phyloP scores from a whole-genome alignment of 2,113 vertebrate species.

The Poecilia latipinna region DNA sequence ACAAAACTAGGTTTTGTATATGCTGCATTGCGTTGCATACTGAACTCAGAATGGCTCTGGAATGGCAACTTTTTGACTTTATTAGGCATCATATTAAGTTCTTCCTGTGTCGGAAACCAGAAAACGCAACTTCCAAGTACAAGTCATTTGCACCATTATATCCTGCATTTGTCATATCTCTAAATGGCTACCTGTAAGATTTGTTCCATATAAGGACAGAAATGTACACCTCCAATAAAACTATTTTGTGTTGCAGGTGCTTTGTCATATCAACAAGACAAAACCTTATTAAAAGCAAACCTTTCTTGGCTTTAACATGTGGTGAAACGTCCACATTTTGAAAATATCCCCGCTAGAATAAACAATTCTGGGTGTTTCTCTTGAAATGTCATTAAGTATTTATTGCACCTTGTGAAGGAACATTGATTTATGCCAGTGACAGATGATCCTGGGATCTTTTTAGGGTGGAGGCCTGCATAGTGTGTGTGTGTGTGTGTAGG shows the following conservation, averaged over 20 bases:
- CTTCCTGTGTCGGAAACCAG: not conserved
- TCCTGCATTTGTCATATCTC: constrained; percentile 7
- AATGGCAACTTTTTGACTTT: not conserved
- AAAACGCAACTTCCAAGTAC: not conserved
- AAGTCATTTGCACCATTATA: not conserved
- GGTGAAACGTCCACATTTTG: not conserved
- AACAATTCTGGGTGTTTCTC: constrained; percentile 62
- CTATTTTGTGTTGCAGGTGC: too few relatives aligned
- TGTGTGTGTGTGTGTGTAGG: not conserved
- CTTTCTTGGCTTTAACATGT: constrained; percentile 5
- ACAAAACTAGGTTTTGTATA: not conserved
- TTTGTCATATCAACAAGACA: not conserved
- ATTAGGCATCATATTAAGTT: not conserved
- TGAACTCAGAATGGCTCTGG: not conserved
- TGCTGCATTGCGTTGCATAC: not conserved
- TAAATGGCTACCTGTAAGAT: not conserved
- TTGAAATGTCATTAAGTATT: constrained; percentile 56
- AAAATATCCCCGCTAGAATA: constrained; percentile 8
- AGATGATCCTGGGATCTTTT: constrained; percentile 26
- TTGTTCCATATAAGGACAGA: too few relatives aligned
- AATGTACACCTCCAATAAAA: too few relatives aligned
- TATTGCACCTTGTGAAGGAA: constrained; percentile 44
- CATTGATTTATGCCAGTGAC: constrained; percentile 59
- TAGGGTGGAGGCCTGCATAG: constrained; percentile 15
- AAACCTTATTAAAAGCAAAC: not conserved